These are phyloP conservation scores for Berghia stephanieae DNA, from an alignment of 1,140 invertebrate genomes.

Conservation along the genomic window DNA sequence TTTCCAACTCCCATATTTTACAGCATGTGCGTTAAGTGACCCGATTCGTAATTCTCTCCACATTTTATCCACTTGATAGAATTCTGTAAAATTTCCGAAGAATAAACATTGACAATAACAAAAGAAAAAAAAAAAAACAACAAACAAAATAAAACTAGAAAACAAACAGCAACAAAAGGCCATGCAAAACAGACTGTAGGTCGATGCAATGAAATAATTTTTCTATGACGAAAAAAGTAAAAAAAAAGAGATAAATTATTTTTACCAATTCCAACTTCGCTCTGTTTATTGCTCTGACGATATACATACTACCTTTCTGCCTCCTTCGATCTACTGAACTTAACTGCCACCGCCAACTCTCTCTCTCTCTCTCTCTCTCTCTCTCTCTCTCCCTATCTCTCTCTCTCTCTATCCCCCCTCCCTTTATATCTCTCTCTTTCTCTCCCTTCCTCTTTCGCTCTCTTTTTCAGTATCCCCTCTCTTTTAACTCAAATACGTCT, in stretches of 20 bases:
- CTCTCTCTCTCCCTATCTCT: background rate
- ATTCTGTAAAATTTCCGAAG: too few species aligned
- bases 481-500: background rate
- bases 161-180: too few species aligned
- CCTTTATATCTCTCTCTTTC: background rate
- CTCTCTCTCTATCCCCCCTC: background rate
- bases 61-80: too few species aligned
- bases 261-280: too few species aligned
- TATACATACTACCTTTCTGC: too few species aligned
- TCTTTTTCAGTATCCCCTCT: background rate
- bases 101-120: too few species aligned
- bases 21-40: too few species aligned
- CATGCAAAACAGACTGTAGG: background rate
- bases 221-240: background rate
- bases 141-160: too few species aligned
- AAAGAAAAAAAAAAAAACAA: too few species aligned
- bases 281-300: too few species aligned
- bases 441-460: background rate
- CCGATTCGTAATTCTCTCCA: too few species aligned
- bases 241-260: constrained; percentile 6
- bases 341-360: background rate
- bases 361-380: background rate
- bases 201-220: background rate
- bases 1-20: too few species aligned
- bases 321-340: background rate